phyloP scores from a whole-genome alignment of 2,797 vertebrate genomes.

The Jordanella pulchra region DNA sequence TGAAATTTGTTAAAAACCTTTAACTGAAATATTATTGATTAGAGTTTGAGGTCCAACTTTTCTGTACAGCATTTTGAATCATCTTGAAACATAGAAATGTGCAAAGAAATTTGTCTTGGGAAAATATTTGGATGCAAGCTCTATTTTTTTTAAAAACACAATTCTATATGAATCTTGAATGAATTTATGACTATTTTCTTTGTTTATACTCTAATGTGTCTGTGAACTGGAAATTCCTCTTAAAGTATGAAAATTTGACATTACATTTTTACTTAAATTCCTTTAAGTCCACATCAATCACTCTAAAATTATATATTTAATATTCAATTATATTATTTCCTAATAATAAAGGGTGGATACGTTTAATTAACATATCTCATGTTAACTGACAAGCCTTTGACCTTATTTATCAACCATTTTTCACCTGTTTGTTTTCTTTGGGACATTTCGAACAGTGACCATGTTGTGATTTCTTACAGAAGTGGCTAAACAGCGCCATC shows the following conservation, averaged over 20 bases:
- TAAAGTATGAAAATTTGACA: too few relatives aligned
- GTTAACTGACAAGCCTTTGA: neutral
- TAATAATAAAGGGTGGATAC: too few relatives aligned
- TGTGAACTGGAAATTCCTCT: too few relatives aligned
- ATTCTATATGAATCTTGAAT: neutral
- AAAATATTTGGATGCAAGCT: neutral
- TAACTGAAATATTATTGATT: too few relatives aligned
- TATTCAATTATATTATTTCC: neutral
- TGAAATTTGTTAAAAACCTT: too few relatives aligned
- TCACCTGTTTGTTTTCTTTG: neutral
- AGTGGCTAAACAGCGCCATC: slow-evolving; percentile 65
- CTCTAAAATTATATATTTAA: neutral
- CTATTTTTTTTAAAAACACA: neutral
- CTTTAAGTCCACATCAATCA: neutral
- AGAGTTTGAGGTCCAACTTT: too few relatives aligned
- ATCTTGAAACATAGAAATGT: too few relatives aligned
- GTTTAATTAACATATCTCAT: neutral
- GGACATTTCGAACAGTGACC: neutral
- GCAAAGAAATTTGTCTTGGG: too few relatives aligned
- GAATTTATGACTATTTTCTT: neutral
- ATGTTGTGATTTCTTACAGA: neutral
- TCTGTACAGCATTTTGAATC: too few relatives aligned
- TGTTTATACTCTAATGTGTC: too few relatives aligned
- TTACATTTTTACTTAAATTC: neutral
- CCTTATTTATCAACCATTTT: neutral